Percentiles rank a stretch among this genome's conserved stretches.
Conservation (phyloP, 2,888 invertebrate species). For the Euphydryas editha region DNA sequence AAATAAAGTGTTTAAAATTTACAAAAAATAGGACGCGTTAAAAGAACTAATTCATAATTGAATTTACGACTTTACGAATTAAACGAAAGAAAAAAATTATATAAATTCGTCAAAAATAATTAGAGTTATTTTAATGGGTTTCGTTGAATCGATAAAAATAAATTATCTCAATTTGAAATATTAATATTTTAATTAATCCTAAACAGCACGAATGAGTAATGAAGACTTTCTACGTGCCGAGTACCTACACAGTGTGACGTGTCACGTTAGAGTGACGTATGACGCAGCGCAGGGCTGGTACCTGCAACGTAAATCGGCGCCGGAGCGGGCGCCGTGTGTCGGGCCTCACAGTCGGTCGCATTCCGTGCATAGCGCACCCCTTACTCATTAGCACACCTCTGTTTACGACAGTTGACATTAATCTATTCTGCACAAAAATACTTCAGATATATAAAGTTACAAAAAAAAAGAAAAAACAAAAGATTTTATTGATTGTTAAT, state of each 20-base stretch:
- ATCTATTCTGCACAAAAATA: no score
- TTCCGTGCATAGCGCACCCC: slow-evolving; percentile 36
- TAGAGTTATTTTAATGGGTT: neutral
- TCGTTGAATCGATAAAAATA: no score
- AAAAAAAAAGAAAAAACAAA: neutral
- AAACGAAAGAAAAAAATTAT: no score
- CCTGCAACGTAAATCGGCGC: slow-evolving; percentile 2
- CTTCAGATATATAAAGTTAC: neutral
- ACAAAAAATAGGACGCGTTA: neutral
- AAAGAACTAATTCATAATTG: neutral
- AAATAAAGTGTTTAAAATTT: neutral
- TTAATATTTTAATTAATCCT: neutral
- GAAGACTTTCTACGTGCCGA: no score
- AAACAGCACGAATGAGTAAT: no score
- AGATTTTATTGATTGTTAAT: no score
- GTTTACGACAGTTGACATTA: neutral
- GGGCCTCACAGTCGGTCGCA: slow-evolving; percentile 8
- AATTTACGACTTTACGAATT: no score
- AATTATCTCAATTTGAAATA: no score
- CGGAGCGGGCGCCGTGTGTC: slow-evolving; percentile 28
- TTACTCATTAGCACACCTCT: slow-evolving; percentile 34
- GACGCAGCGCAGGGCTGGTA: neutral
- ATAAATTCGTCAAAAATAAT: no score
- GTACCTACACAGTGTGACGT: no score
- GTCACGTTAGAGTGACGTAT: neutral